phyloP scores from a whole-genome alignment of 2,797 vertebrate species.

The Petrocephalus sullivani region DNA sequence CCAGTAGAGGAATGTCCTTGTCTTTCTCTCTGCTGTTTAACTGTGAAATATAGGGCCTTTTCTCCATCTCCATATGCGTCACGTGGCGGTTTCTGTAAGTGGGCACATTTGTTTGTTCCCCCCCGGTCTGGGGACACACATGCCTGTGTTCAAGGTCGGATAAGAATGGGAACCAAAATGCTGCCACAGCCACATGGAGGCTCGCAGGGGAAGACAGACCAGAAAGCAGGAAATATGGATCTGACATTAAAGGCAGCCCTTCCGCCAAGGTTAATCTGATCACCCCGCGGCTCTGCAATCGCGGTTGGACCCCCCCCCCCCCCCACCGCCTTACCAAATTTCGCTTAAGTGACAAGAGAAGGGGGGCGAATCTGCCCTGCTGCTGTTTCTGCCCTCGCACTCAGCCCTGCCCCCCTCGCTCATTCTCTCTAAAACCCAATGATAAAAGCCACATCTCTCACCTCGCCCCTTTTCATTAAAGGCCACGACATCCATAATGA shows the following conservation, averaged over 20 bases:
- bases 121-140: not conserved
- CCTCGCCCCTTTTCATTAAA: not conserved
- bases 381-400: not conserved
- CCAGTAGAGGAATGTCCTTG: not conserved
- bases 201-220: constrained; percentile 2
- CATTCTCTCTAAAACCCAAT: not conserved
- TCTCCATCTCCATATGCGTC: not conserved
- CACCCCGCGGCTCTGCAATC: constrained; percentile 3
- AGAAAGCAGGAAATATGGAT: constrained; percentile 3
- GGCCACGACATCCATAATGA: not conserved
- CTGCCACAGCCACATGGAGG: not conserved
- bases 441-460: not conserved
- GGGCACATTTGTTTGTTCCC: not conserved
- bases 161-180: not conserved
- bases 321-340: not conserved
- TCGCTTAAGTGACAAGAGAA: not conserved
- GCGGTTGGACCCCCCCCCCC: not conserved
- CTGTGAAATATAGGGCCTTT: not conserved
- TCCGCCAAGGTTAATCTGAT: constrained; percentile 21
- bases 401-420: not conserved
- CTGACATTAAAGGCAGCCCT: constrained; percentile 9
- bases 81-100: not conserved
- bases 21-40: not conserved
- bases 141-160: not conserved
- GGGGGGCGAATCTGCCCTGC: not conserved